These are phyloP conservation scores for Caenorhabditis briggsae DNA, from an alignment of 1,140 invertebrate species.

Conservation along the genomic window DNA sequence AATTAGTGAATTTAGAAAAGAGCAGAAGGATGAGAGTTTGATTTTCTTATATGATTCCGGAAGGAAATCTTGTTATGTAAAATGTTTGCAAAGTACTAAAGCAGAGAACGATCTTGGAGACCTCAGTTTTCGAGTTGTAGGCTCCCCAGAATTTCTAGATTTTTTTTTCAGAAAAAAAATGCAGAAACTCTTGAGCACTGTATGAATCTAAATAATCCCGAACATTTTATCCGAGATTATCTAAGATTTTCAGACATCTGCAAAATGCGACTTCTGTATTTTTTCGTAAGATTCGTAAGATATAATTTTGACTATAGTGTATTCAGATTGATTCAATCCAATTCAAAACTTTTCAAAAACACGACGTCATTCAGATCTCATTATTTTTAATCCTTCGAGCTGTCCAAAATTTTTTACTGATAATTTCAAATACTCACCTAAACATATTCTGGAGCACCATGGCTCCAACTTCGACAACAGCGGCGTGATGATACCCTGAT, in stretches of 20 bases:
- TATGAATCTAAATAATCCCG: too few relatives aligned
- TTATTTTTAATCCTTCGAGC: not conserved
- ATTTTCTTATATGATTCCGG: not conserved
- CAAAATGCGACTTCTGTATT: too few relatives aligned
- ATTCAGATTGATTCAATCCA: too few relatives aligned
- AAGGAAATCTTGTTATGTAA: not conserved
- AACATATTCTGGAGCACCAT: constrained; percentile 78
- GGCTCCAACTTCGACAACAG: constrained; percentile 77
- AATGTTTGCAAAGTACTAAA: not conserved
- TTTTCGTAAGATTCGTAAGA: too few relatives aligned
- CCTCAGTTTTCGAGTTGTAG: not conserved
- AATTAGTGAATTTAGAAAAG: constrained; percentile 3
- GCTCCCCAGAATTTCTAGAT: not conserved
- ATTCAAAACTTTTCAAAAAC: not conserved
- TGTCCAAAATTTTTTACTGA: too few relatives aligned
- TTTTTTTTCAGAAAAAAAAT: not conserved
- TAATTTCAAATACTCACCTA: constrained; percentile 27
- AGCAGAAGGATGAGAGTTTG: not conserved
- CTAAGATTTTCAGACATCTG: too few relatives aligned
- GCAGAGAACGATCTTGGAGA: not conserved
- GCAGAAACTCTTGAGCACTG: too few relatives aligned
- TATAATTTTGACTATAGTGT: too few relatives aligned
- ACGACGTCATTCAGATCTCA: not conserved
- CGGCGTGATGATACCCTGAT: constrained; percentile 74
- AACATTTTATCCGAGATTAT: too few relatives aligned